Evolutionary conservation across 1,140 invertebrate genomes (phyloP), one percentile per base, ranked within the genome.

Genomic region (Plodia interpunctella): DNA sequence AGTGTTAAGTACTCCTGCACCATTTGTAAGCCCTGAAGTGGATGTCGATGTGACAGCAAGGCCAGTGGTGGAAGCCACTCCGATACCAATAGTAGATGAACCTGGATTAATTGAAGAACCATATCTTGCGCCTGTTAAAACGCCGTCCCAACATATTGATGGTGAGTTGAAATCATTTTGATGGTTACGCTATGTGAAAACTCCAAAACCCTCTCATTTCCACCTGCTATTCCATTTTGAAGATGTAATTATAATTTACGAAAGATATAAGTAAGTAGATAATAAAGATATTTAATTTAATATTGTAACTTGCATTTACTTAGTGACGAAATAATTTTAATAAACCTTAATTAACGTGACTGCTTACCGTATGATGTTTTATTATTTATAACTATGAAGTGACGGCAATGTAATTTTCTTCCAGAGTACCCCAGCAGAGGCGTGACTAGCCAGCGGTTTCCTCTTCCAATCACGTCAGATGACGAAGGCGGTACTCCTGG

Each of bases 401-500:
- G 21, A 17, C 15, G 15, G 2, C 0, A 53, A 30, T 50, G 8
- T 38, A 35, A 52, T 49, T 17, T 60, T 18, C 49, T 70, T 74
- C 5, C 59, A 86, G 83, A 87, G 51, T 72, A 68, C 51, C 64
- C 77, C 51, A 58, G 55, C 15, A 69, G 68, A 52, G 76, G 72
- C 21, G 66, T 73, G 17, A 82, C 70, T 17, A 75, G 73, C 49
- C 87, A 89, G 55, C 71, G 73, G 21, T 89, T 87, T 56, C 87
- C 87, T 10, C 65, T 79, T 50, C 80, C 71, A 0, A 70, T 84
- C 35, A 70, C 70, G 5, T 87, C 84, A 13, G 87, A 89, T 38
- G 82, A 89, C 17, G 89, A 93, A 79, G 92, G 94, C 13, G 93
- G 93, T 6, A 95, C 94, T 9, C 93, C 94, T 1, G 96, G 96